These are phyloP conservation scores for Hestina assimilis DNA, from an alignment of 1,140 invertebrate genomes.

Conservation along the genomic window DNA sequence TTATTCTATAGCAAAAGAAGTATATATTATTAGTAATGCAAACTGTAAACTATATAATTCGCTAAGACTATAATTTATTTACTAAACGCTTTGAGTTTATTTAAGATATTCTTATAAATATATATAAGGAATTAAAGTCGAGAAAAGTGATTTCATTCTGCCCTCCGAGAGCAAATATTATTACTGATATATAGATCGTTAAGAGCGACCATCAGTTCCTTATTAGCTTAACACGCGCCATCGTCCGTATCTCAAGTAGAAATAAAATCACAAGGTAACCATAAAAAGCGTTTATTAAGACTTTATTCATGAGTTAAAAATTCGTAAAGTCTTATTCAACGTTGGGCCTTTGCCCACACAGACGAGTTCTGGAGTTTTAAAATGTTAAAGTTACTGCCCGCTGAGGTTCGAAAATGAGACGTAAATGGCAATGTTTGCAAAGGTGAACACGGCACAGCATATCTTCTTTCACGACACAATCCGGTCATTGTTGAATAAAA, in stretches of 20 bases:
- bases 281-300: slow-evolving; percentile 70
- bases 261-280: slow-evolving; percentile 66
- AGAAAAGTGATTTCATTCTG: slow-evolving; percentile 2
- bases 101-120: not conserved
- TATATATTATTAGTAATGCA: no score
- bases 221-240: slow-evolving; percentile 65
- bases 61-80: no score
- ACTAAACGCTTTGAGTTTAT: no score
- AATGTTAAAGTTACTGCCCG: slow-evolving; percentile 65
- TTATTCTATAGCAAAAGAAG: no score
- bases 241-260: slow-evolving; percentile 55
- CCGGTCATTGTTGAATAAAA: slow-evolving; percentile 41
- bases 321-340: slow-evolving; percentile 70
- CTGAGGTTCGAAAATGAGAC: slow-evolving; percentile 55
- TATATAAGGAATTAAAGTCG: not conserved
- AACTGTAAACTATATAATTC: no score
- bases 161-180: slow-evolving; percentile 18
- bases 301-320: slow-evolving; percentile 67
- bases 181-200: slow-evolving; percentile 22
- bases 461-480: slow-evolving; percentile 60
- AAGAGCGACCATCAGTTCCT: slow-evolving; percentile 37
- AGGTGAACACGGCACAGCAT: slow-evolving; percentile 46
- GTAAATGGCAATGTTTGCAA: slow-evolving; percentile 59
- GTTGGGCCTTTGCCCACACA: slow-evolving; percentile 42
- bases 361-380: slow-evolving; percentile 58